A percentile compares a stretch with the other conserved stretches of the same genome.
Evolutionary conservation across 2,797 vertebrate genomes (phyloP).

Genomic region (Gadopsis bispinosus): DNA sequence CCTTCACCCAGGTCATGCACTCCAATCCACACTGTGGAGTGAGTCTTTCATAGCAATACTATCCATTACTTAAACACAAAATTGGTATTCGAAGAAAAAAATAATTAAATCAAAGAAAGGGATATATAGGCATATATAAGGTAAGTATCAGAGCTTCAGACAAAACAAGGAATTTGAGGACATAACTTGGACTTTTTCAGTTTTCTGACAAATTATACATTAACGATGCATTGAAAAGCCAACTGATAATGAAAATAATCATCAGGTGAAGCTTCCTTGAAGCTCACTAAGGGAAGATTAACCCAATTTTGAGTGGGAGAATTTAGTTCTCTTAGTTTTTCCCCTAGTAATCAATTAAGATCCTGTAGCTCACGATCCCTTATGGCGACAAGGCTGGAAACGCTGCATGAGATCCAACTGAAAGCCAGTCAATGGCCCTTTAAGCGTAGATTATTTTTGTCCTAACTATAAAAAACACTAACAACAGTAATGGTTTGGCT

Average conservation of each 20-base stretch:
- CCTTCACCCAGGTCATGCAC: conserved; percentile 1
- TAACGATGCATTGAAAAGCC: background rate
- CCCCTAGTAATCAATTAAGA: background rate
- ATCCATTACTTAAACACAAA: background rate
- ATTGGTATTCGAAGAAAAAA: background rate
- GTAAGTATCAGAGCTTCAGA: background rate
- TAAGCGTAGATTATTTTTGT: too few species aligned
- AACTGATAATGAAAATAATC: background rate
- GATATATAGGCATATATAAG: background rate
- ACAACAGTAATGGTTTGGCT: too few species aligned
- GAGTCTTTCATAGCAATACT: background rate
- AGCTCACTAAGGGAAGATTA: too few species aligned
- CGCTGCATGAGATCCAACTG: too few species aligned
- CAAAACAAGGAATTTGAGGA: background rate
- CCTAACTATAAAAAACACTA: too few species aligned
- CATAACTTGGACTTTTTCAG: background rate
- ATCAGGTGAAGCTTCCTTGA: background rate
- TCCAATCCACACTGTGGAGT: background rate
- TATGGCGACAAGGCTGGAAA: too few species aligned
- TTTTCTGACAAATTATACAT: background rate
- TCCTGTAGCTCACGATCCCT: too few species aligned
- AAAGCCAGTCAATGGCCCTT: too few species aligned
- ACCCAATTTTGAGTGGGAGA: too few species aligned
- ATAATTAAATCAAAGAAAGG: too few species aligned
- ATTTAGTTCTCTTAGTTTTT: too few species aligned